These are phyloP conservation scores for Probosciger aterrimus DNA, from an alignment of 2,113 vertebrate genomes.

Conservation along the genomic window DNA sequence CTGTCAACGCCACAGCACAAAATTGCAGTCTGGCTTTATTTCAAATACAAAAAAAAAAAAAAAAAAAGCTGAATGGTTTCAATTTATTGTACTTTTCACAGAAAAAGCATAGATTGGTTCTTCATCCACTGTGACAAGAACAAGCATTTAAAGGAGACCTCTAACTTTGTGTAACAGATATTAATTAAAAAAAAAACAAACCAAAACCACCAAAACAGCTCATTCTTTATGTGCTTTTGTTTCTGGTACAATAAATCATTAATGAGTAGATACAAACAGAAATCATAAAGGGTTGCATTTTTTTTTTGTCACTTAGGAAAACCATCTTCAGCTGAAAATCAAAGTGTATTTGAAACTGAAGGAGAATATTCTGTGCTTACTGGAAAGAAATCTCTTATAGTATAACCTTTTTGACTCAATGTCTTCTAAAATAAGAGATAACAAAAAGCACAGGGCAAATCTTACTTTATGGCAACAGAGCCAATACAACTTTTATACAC, in stretches of 20 bases:
- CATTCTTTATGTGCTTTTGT: not conserved
- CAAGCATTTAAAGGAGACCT: not conserved
- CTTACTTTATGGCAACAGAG: not conserved
- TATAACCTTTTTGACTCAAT: not conserved
- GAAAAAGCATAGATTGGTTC: not conserved
- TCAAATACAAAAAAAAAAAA: not conserved
- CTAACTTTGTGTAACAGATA: not conserved
- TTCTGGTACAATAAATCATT: slow-evolving; percentile 37
- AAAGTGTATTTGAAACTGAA: slow-evolving; percentile 3
- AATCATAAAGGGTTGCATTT: not conserved
- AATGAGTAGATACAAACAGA: not conserved
- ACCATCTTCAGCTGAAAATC: slow-evolving; percentile 1
- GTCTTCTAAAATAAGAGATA: not conserved
- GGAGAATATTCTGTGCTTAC: not conserved
- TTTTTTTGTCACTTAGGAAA: not conserved
- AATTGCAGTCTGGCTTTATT: slow-evolving; percentile 22
- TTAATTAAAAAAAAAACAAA: slow-evolving; percentile 32
- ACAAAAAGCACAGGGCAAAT: not conserved
- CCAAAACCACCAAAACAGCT: not conserved
- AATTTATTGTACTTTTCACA: slow-evolving; percentile 27
- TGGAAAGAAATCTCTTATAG: not conserved
- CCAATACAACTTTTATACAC: not conserved
- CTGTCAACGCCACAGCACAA: slow-evolving; percentile 10
- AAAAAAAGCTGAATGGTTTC: not conserved
- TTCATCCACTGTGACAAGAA: not conserved